Evolutionary conservation across 2,797 vertebrate genomes (phyloP), one percentile per base, ranked within the genome.

Genomic region (Alauda arvensis): DNA sequence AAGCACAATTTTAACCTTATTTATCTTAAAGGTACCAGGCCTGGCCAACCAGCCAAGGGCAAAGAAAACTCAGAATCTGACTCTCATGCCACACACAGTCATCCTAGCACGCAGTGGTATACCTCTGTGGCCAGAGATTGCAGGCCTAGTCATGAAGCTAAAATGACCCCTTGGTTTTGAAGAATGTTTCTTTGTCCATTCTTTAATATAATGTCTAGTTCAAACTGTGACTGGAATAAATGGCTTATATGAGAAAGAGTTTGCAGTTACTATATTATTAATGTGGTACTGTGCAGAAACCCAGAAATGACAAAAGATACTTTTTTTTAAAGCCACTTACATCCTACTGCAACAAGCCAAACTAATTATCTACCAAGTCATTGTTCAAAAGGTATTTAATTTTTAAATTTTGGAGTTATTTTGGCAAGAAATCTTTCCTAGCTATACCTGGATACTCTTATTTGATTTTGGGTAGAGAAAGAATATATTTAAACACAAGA

Each of bases 391-490:
- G 29, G 40, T 89, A 85, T 86, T 89, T 86, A 0, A 42, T 66
- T 91, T 94, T 90, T n/a, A 42, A 62, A 91, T 88, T 94, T 85
- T 91, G 23, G 51, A 91, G 75, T 91, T 26, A 70, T 34, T 88
- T 91, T 92, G 60, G 63, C 52, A 84, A 75, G 19, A 45, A 63
- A 46, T n/a, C 19, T 92, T 31, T 70, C 80, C 43, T 89, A 75
- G 37, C 55, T 85, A 68, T 63, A 75, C 20, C 28, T 94, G 49
- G 25, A 57, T 76, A 65, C 63, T 10, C 62, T 85, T 79, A 92
- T 85, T 88, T 94, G 87, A 95, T 94, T 91, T 93, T 79, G 71
- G 65, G 18, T 92, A 67, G 51, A 72, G 81, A 75, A 87, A 90
- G 40, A 85, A 85, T 81, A 59, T 40, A 83, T 75, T 89, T 91